Percentiles rank a stretch among this genome's conserved stretches.
These are phyloP conservation scores for Unio delphinus DNA, from an alignment of 2,888 invertebrate species.

Conservation along the genomic window DNA sequence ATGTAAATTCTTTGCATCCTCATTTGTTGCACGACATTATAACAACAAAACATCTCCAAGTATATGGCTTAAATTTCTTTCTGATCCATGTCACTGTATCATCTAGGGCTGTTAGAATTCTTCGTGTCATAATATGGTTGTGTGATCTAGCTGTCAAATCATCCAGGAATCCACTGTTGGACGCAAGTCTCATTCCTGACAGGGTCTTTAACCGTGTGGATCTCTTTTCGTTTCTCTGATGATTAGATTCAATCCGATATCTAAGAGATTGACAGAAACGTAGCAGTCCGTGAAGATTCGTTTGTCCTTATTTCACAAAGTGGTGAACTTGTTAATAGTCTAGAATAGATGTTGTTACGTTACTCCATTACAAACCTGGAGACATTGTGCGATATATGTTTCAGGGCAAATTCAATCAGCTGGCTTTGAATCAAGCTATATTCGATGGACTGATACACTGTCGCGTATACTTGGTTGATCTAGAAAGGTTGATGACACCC, in stretches of 20 bases:
- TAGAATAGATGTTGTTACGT: not conserved
- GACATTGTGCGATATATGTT: not conserved
- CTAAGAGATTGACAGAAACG: no score
- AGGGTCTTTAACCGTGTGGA: slow-evolving; percentile 7
- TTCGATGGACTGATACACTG: no score
- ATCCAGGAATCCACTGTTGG: slow-evolving; percentile 10
- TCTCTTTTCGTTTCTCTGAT: slow-evolving; percentile 6
- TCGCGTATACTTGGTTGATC: no score
- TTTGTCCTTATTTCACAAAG: no score
- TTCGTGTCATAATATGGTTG: slow-evolving; percentile 1
- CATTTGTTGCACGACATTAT: not conserved
- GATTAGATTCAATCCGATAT: no score
- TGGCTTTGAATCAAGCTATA: not conserved
- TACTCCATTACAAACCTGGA: not conserved
- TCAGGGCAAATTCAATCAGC: not conserved
- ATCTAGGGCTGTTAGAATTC: not conserved
- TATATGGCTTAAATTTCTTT: not conserved
- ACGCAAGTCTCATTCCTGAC: slow-evolving; percentile 5
- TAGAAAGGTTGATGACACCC: no score
- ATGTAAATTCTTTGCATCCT: no score
- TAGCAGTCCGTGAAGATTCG: no score
- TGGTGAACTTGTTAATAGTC: not conserved
- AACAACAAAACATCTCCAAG: slow-evolving; percentile 2
- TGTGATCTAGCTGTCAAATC: slow-evolving; percentile 11
- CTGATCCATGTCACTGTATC: slow-evolving; percentile 2